A percentile compares a stretch with the other conserved stretches of the same genome.
Conservation (phyloP, 2,888 invertebrate species). For the Heliconius erato region DNA sequence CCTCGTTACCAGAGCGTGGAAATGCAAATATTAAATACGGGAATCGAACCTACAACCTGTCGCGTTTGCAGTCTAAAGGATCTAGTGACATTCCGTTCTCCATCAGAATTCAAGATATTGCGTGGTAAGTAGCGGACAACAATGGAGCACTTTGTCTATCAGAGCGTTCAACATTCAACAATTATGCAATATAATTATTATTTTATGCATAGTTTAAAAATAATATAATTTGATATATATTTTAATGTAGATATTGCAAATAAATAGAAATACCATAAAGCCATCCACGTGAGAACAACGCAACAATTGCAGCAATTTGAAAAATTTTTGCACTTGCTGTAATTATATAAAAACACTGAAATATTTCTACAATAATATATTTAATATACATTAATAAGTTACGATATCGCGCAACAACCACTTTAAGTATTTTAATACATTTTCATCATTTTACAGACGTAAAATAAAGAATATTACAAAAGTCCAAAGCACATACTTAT, state of each 20-base stretch:
- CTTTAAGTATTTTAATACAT: constrained; percentile 30
- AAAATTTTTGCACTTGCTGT: constrained; percentile 6
- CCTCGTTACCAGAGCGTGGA: too few species aligned
- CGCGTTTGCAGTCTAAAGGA: too few species aligned
- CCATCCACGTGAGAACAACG: not conserved
- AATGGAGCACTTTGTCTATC: not conserved
- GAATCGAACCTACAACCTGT: too few species aligned
- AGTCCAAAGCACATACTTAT: constrained; percentile 35
- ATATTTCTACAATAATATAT: constrained; percentile 10
- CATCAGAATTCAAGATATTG: not conserved
- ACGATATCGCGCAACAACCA: constrained; percentile 9
- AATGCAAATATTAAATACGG: too few species aligned
- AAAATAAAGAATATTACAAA: constrained; percentile 53
- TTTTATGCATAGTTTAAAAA: not conserved
- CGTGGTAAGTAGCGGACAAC: not conserved
- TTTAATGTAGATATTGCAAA: not conserved
- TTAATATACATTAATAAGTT: constrained; percentile 18
- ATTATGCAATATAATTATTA: not conserved
- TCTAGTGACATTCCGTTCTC: too few species aligned
- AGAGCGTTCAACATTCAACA: not conserved
- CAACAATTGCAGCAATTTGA: constrained; percentile 6
- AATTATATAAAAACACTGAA: constrained; percentile 17
- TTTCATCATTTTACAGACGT: constrained; percentile 46
- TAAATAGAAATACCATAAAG: constrained; percentile 8
- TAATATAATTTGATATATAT: not conserved